Evolutionary conservation across 2,797 vertebrate species (phyloP).

Genomic region (Taeniopygia guttata): DNA sequence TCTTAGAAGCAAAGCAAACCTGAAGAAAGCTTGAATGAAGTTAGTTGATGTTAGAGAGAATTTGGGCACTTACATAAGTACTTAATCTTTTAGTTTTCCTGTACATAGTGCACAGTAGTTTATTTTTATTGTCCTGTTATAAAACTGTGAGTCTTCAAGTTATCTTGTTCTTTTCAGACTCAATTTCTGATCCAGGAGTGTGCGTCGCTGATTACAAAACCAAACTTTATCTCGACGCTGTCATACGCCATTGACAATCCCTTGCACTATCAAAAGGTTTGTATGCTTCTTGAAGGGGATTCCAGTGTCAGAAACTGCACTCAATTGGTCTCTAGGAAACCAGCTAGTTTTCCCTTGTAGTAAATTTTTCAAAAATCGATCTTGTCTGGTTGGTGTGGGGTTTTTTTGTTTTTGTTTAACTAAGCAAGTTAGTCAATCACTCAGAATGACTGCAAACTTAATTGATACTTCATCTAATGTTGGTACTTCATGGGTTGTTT

Average conservation of each 20-base stretch:
- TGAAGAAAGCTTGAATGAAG: background rate
- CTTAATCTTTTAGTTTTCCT: background rate
- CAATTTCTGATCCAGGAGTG: conserved; percentile 99
- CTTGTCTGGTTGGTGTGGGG: background rate
- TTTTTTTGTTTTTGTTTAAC: background rate
- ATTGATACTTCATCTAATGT: background rate
- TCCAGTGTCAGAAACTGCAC: background rate
- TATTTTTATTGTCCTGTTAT: background rate
- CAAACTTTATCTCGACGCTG: conserved; percentile 98
- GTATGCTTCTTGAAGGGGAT: background rate
- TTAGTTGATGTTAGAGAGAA: background rate
- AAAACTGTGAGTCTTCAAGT: background rate
- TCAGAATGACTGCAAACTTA: background rate
- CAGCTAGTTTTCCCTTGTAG: background rate
- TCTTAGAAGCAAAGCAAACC: background rate
- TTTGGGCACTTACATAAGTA: background rate
- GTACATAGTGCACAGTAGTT: background rate
- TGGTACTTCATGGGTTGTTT: background rate
- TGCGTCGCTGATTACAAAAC: conserved; percentile 97
- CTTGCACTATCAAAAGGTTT: conserved; percentile 99
- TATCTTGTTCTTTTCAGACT: conserved; percentile 81
- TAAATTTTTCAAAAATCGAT: background rate
- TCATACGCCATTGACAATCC: conserved; percentile 99
- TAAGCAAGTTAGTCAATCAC: background rate
- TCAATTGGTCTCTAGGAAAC: background rate